Evolutionary conservation across 2,888 invertebrate species (phyloP).

Genomic region (Ectemnius cavifrons): DNA sequence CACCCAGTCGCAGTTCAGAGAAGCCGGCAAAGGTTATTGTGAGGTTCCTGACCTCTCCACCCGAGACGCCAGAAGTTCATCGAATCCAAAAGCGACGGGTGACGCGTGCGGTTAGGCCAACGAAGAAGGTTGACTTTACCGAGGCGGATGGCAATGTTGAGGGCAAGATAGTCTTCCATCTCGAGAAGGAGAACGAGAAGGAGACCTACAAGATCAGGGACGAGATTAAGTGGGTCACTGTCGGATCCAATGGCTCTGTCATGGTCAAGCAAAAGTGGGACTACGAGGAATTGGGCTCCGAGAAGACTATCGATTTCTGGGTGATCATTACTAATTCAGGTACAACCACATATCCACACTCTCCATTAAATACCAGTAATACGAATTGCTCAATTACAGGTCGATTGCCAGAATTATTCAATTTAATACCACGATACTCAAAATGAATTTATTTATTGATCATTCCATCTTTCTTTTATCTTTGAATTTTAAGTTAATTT

Average conservation of each 20-base stretch:
- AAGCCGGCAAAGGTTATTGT: conserved; percentile 88
- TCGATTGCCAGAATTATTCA: too few relatives aligned
- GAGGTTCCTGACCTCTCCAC: conserved; percentile 80
- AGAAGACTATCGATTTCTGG: conserved; percentile 98
- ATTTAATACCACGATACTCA: too few relatives aligned
- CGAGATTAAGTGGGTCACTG: conserved; percentile 96
- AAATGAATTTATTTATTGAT: neutral
- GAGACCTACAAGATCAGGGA: conserved; percentile 96
- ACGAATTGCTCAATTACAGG: neutral
- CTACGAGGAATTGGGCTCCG: conserved; percentile 95
- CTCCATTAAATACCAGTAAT: neutral
- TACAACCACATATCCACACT: conserved; percentile 68
- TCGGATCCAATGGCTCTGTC: conserved; percentile 94
- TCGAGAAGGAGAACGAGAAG: conserved; percentile 94
- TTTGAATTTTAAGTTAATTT: neutral
- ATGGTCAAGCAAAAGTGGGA: conserved; percentile 98
- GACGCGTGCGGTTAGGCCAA: conserved; percentile 95
- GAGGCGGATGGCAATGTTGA: conserved; percentile 94
- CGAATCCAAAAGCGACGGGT: conserved; percentile 79
- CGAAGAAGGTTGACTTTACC: conserved; percentile 94
- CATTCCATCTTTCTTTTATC: neutral
- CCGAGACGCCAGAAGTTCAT: conserved; percentile 62
- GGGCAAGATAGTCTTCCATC: conserved; percentile 91
- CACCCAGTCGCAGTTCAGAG: conserved; percentile 85
- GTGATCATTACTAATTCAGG: conserved; percentile 95